phyloP scores from a whole-genome alignment of 2,797 vertebrate genomes.

The Peromyscus melanophrys region DNA sequence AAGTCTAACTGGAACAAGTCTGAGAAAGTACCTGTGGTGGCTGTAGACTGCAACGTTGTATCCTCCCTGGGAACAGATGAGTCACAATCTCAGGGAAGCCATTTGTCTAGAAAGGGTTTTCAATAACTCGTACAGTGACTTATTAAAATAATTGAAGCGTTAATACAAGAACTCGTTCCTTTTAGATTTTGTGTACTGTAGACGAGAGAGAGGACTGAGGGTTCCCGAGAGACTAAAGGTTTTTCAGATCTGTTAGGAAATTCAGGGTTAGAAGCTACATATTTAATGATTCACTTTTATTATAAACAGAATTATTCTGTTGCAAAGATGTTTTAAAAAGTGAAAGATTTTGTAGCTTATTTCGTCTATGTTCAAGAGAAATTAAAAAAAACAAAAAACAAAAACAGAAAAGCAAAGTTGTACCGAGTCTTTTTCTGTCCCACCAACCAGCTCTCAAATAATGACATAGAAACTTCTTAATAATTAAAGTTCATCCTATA shows the following conservation, averaged over 20 bases:
- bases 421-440: neutral
- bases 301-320: neutral
- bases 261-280: neutral
- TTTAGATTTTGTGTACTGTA: neutral
- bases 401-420: neutral
- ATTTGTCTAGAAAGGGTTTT: neutral
- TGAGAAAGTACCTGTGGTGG: neutral
- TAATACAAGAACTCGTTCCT: neutral
- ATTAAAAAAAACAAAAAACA: neutral
- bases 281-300: neutral
- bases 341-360: neutral
- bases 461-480: neutral
- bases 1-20: neutral
- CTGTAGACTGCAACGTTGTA: neutral
- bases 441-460: neutral
- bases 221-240: neutral
- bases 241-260: neutral
- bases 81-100: no score
- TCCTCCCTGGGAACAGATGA: neutral
- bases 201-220: neutral
- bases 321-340: neutral
- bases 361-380: neutral
- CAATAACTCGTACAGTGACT: neutral
- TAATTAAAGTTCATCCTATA: neutral
- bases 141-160: neutral